Evolutionary conservation across 2,888 invertebrate species (phyloP).

Genomic region (Perizoma affinitatum): DNA sequence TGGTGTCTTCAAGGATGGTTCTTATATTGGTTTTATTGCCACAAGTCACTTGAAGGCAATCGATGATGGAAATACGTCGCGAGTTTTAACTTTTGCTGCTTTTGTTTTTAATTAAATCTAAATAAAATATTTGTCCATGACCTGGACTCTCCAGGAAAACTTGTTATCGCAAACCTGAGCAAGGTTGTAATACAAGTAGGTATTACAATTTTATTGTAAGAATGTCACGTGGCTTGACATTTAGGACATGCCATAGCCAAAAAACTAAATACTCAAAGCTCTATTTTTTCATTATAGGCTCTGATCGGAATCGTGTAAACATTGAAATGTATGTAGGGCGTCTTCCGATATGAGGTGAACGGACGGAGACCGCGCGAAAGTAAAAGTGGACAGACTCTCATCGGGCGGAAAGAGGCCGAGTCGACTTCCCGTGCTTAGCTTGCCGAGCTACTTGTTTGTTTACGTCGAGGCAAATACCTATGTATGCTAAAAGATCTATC

Average conservation of each 20-base stretch:
- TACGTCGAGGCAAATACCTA: neutral
- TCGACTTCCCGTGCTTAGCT: constrained; percentile 55
- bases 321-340: constrained; percentile 55
- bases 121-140: no score
- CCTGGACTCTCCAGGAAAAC: no score
- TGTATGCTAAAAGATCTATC: no score
- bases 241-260: constrained; percentile 3
- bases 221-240: neutral
- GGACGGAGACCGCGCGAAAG: constrained; percentile 68
- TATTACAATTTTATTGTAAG: no score
- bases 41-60: no score
- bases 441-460: constrained; percentile 25
- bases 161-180: no score
- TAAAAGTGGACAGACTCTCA: constrained; percentile 68
- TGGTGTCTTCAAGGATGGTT: no score
- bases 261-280: constrained; percentile 1
- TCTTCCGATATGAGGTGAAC: constrained; percentile 65
- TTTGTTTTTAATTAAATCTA: no score
- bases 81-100: no score
- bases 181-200: no score
- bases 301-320: constrained; percentile 43
- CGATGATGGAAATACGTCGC: no score
- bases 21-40: no score
- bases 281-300: constrained; percentile 1
- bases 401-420: constrained; percentile 55